Evolutionary conservation across 2,797 vertebrate species (phyloP), one percentile per base, ranked within the genome.

Genomic region (Oreonectes daqikongensis): DNA sequence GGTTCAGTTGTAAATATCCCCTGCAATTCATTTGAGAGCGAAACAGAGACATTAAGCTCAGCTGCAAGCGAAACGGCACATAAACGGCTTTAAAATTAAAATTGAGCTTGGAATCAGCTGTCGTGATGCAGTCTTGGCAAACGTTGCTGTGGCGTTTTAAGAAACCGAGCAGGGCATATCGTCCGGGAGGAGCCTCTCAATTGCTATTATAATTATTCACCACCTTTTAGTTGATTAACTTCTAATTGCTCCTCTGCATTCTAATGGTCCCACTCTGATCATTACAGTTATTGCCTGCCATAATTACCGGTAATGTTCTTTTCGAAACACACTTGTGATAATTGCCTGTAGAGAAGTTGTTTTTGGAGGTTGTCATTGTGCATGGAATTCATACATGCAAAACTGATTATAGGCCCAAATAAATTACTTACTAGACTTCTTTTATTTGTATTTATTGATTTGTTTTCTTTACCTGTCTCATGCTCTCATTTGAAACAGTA

Each of bases 201-300:
- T 94, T 89, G 94, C 91, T 85, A 92, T 94, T 93, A 94, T 96
- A 96, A 98, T 97, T 98, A 97, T 95, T 96, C 94, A 95, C 94
- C 95, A 96, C 95, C 95, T 96, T 95, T 95, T 95, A 95, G 96
- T 95, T 96, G 95, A 97, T 98, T 96, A 97, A 97, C 96, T 96
- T 97, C 95, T 97, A 97, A 98, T 97, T 96, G 95, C 94, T 96
- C 95, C 94, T 96, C 93, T 94, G 95, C 94, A 95, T 90, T 91
- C 93, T 94, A 95, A 94, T 91, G 90, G 95, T 97, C 95, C 95
- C 96, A 92, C 92, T 95, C 94, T 97, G 94, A 95, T 97, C 96
- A 94, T 97, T 96, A 96, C 94, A 94, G 91, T 93, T 93, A 94
- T 94, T 94, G 93, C 92, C 90, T 96, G 93, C 95, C 95, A 96